Conservation (phyloP, 2,113 vertebrate genomes). For the Pundamilia nyererei region DNA sequence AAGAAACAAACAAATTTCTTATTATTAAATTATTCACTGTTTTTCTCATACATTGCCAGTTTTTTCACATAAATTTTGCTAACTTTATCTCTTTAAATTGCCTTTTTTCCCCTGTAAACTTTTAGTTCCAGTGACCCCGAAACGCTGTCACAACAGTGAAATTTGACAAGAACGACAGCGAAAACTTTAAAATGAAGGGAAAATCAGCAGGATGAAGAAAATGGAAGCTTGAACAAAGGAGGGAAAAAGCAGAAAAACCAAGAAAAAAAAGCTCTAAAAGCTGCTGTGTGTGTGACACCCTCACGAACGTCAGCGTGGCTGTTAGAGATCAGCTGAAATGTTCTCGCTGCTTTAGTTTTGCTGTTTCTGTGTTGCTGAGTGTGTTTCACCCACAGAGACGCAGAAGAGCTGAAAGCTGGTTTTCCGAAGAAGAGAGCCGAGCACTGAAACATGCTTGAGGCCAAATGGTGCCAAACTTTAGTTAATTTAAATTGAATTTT, state of each 20-base stretch:
- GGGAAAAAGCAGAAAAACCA: neutral
- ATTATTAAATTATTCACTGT: neutral
- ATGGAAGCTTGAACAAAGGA: neutral
- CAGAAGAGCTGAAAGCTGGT: neutral
- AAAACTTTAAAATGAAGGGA: neutral
- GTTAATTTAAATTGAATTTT: rapidly evolving
- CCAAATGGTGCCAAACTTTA: neutral
- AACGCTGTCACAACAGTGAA: neutral
- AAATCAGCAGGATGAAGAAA: neutral
- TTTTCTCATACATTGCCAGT: neutral
- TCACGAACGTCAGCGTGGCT: rapidly evolving
- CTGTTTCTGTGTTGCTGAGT: neutral
- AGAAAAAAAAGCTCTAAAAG: neutral
- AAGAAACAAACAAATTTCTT: rapidly evolving
- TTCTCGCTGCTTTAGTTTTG: neutral
- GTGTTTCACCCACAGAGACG: neutral
- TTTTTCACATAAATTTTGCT: rapidly evolving
- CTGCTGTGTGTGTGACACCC: rapidly evolving
- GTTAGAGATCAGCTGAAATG: rapidly evolving
- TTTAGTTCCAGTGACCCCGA: rapidly evolving
- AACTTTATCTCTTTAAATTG: neutral
- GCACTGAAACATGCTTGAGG: neutral
- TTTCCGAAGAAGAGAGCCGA: neutral
- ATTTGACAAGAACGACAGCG: rapidly evolving
- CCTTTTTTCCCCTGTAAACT: neutral